Base-by-base conservation (phyloP, 2,113 vertebrate genomes). In the Aptenodytes forsteri region DNA sequence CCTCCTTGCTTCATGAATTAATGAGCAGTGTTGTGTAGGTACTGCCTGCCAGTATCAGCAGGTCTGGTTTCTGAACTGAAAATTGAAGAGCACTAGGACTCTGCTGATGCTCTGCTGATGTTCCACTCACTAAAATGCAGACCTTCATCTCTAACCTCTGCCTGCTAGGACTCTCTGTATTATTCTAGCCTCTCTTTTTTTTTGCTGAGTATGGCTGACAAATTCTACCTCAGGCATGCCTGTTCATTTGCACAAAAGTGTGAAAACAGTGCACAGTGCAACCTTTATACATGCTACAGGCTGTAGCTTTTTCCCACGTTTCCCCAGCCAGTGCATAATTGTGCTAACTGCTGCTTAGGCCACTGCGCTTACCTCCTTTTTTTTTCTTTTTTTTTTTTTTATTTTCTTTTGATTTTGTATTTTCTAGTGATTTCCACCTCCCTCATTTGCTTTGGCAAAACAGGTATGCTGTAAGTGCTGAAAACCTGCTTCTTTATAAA, bases 1-100 rank as follows among this genome's bases (percentile, higher is more conserved):
- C 30, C 9, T 56, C 18, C 32, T 56, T 67, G 10, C 14, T 44
- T 67, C 0, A 0, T 7, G n/a, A 30, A 10, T 27, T 58, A 16
- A 44, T 40, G 38, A 71, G 19, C 14, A 58, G 26, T 25, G 9
- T 4, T 72, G 16, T 25, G 9, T n/a, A 29, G 47, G 4, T 67
- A 32, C 19, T 67, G 17, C 58, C 47, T 38, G 36, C 8, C 59
- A 50, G 11, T 26, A 38, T 50, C 55, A 55, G 49, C 21, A 70
- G 40, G 20, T 62, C 55, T 65, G 11, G 8, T 14, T 84, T 81
- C 50, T n/a, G 16, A 80, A 71, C 9, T 7, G 11, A 87, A 90
- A 90, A 46, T 3, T 58, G n/a, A 64, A 77, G 38, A 59, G 13
- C 15, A 23, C 10, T 15, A 32, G 14, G 19, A 3, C 13, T 80